phyloP scores from a whole-genome alignment of 2,113 vertebrate species.

The Ondatra zibethicus region DNA sequence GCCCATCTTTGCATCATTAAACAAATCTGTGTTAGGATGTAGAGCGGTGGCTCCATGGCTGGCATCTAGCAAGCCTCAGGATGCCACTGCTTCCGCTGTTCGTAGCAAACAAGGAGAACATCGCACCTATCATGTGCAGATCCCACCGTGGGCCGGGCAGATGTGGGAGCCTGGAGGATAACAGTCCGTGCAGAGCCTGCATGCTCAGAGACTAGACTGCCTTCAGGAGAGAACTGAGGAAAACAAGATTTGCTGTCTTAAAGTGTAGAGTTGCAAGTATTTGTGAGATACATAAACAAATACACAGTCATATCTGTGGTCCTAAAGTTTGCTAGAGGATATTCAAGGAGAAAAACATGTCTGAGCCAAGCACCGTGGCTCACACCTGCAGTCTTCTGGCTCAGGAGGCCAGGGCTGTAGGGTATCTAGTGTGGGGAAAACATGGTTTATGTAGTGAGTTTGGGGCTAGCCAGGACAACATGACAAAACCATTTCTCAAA shows the following conservation, averaged over 20 bases:
- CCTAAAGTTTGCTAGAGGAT: not conserved
- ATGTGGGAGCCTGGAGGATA: not conserved
- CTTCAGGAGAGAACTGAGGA: not conserved
- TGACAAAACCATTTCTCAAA: not conserved
- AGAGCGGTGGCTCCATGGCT: not conserved
- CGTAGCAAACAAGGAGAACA: not conserved
- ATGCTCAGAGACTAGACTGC: not conserved
- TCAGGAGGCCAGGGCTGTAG: not conserved
- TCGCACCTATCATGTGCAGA: not conserved
- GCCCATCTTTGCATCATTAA: not conserved
- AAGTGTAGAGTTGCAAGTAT: not conserved
- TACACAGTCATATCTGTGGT: not conserved
- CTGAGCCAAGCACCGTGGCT: not conserved
- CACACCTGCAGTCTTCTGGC: not conserved
- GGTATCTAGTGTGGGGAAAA: not conserved
- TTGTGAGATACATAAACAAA: not conserved
- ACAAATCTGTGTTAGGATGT: not conserved
- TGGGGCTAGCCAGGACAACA: not conserved
- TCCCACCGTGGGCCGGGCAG: not conserved
- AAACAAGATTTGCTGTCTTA: not conserved
- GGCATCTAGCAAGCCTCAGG: not conserved
- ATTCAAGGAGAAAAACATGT: not conserved
- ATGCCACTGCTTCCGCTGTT: not conserved
- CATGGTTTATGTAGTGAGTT: not conserved
- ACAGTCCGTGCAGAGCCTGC: not conserved